Percentiles rank a stretch among this genome's conserved stretches.
These are phyloP conservation scores for Trissolcus japonicus DNA, from an alignment of 2,888 invertebrate species.

Conservation along the genomic window DNA sequence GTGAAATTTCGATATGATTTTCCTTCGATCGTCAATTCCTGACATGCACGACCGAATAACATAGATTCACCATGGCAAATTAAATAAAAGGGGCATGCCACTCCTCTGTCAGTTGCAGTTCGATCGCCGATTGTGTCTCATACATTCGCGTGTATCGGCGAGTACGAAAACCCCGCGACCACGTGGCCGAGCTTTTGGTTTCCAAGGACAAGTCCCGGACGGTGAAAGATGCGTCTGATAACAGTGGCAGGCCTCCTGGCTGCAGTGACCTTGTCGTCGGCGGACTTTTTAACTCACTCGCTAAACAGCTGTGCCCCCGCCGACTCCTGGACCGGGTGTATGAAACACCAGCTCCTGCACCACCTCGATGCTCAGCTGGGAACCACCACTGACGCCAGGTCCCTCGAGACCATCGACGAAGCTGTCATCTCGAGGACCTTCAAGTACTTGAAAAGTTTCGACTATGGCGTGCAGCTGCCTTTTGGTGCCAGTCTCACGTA, in stretches of 20 bases:
- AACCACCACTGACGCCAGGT: conserved; percentile 68
- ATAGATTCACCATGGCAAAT: conserved; percentile 74
- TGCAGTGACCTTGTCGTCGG: conserved; percentile 78
- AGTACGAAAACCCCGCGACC: conserved; percentile 51
- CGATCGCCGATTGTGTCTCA: conserved; percentile 72
- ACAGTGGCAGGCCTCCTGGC: conserved; percentile 73
- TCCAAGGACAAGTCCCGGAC: conserved; percentile 15
- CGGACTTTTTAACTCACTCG: conserved; percentile 69
- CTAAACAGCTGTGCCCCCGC: conserved; percentile 84
- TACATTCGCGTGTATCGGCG: conserved; percentile 28
- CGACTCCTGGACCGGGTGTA: conserved; percentile 83
- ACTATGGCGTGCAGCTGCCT: conserved; percentile 85
- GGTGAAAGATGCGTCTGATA: conserved; percentile 62
- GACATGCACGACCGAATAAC: conserved; percentile 76
- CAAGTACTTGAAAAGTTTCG: conserved; percentile 84
- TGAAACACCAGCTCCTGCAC: conserved; percentile 86
- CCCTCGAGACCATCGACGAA: conserved; percentile 78
- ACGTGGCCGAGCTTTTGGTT: conserved; percentile 45
- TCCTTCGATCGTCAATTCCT: conserved; percentile 73
- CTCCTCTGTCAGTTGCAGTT: conserved; percentile 76
- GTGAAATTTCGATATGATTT: conserved; percentile 76
- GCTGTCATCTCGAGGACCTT: conserved; percentile 85
- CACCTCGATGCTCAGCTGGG: conserved; percentile 86
- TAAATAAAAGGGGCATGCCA: conserved; percentile 76
- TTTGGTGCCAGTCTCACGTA: conserved; percentile 71